Percentiles rank a stretch among this genome's conserved stretches.
Conservation (phyloP, 2,797 vertebrate species). For the Orestias chungarensis region DNA sequence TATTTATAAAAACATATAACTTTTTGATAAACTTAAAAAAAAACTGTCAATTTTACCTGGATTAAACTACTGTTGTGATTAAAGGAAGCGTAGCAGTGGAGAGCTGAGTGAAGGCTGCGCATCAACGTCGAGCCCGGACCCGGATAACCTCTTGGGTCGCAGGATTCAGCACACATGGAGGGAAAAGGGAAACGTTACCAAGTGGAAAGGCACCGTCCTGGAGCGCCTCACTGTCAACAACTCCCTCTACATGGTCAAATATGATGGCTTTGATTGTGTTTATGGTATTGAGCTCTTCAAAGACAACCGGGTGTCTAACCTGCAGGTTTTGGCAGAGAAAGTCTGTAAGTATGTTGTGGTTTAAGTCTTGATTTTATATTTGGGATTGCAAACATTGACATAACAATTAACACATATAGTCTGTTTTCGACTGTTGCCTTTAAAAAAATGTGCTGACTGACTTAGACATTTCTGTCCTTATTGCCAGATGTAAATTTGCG, state of each 20-base stretch:
- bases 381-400: not conserved
- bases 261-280: conserved; percentile 85
- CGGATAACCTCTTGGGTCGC: conserved; percentile 81
- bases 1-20: not conserved
- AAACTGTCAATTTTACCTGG: not conserved
- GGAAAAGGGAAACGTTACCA: conserved; percentile 83
- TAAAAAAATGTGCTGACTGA: not conserved
- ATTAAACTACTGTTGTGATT: not conserved
- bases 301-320: conserved; percentile 82
- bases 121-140: conserved; percentile 76
- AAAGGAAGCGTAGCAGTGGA: conserved; percentile 85
- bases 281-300: conserved; percentile 87
- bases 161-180: conserved; percentile 85
- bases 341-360: conserved; percentile 73
- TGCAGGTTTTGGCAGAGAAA: conserved; percentile 83
- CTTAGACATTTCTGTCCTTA: not conserved
- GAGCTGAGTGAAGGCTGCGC: conserved; percentile 81
- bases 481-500: not conserved
- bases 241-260: conserved; percentile 86
- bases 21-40: no score
- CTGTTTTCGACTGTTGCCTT: not conserved
- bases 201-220: conserved; percentile 86
- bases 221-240: conserved; percentile 82
- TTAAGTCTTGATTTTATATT: not conserved
- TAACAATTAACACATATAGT: not conserved